A percentile compares a stretch with the other conserved stretches of the same genome.
Conservation (phyloP, 2,797 vertebrate genomes). For the Phalloptychus januarius region DNA sequence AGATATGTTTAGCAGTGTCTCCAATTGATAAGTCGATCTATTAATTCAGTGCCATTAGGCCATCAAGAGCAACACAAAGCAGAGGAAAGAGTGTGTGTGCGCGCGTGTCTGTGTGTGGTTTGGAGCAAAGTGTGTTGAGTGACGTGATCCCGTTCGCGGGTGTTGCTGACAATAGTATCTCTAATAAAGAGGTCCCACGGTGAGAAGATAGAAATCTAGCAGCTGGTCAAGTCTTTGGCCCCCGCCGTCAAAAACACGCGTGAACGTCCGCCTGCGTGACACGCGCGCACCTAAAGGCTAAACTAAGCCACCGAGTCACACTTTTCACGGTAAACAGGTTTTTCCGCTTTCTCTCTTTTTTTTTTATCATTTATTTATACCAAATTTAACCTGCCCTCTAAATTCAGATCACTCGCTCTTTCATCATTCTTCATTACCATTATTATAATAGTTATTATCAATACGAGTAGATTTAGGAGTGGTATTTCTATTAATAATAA, state of each 20-base stretch:
- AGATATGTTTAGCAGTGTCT: not conserved
- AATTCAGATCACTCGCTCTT: not conserved
- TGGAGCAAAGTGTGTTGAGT: constrained; percentile 28
- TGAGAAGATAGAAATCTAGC: constrained; percentile 58
- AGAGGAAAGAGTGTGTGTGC: not conserved
- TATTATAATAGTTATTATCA: not conserved
- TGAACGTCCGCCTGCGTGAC: constrained; percentile 21
- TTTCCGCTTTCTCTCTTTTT: not conserved
- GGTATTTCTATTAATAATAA: not conserved
- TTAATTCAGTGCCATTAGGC: not conserved
- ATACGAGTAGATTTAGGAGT: not conserved
- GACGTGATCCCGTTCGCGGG: constrained; percentile 54
- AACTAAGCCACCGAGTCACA: not conserved
- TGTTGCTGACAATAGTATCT: constrained; percentile 53
- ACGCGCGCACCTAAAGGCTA: not conserved
- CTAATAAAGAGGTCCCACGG: constrained; percentile 70
- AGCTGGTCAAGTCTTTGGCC: constrained; percentile 56
- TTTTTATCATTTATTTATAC: too few species aligned
- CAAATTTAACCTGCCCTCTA: not conserved
- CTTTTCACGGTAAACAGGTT: not conserved
- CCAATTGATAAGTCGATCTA: not conserved
- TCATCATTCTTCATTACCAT: not conserved
- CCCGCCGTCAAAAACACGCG: constrained; percentile 52
- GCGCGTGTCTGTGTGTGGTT: not conserved
- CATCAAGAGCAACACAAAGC: not conserved